Conservation (phyloP, 1,140 invertebrate species). For the Lasaia peninsularis region DNA sequence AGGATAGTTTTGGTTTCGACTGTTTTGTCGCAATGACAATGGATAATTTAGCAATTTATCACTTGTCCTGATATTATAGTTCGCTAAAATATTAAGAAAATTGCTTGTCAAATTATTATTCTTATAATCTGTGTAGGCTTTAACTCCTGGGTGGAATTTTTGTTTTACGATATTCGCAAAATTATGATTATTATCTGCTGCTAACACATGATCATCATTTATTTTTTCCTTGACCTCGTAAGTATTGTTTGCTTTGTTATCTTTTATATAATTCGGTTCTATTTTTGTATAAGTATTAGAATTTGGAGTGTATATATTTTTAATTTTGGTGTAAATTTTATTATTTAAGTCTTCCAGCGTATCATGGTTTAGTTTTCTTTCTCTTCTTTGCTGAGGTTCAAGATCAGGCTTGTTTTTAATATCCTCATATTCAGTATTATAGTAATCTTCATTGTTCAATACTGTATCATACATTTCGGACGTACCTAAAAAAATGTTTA, state of each 20-base stretch:
- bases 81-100: slow-evolving; percentile 42
- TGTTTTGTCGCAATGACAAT: slow-evolving; percentile 35
- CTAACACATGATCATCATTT: not conserved
- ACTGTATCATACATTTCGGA: not conserved
- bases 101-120: slow-evolving; percentile 36
- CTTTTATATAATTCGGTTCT: not conserved
- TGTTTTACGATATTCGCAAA: not conserved
- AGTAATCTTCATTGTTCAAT: not conserved
- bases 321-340: not conserved
- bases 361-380: not conserved
- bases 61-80: slow-evolving; percentile 46
- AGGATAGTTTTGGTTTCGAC: slow-evolving; percentile 24
- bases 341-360: not conserved
- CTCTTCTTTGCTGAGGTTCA: not conserved
- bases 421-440: not conserved
- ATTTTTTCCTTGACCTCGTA: not conserved
- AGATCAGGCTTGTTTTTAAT: not conserved
- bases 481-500: not conserved
- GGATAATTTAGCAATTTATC: slow-evolving; percentile 50
- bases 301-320: not conserved
- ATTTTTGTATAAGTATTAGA: not conserved
- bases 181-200: not conserved
- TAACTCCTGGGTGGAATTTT: not conserved
- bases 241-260: not conserved
- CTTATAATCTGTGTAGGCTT: not conserved